These are phyloP conservation scores for Mionectes macconnelli DNA, from an alignment of 2,113 vertebrate genomes.

Conservation along the genomic window DNA sequence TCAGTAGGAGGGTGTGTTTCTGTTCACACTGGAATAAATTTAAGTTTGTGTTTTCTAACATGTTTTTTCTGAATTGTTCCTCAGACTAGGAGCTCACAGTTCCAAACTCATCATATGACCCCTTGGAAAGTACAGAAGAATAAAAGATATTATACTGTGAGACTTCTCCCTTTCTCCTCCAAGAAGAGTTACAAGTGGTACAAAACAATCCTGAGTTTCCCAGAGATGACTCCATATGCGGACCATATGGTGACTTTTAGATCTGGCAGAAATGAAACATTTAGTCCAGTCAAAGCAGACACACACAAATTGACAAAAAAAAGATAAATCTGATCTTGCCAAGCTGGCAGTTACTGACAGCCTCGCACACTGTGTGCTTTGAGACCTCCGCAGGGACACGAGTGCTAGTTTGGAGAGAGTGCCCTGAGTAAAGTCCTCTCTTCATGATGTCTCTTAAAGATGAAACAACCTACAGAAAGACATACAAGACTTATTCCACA, in stretches of 20 bases:
- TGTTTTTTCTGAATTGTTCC: conserved; percentile 16
- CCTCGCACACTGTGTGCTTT: not conserved
- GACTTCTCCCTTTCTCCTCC: not conserved
- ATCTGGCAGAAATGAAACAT: not conserved
- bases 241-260: not conserved
- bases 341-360: not conserved
- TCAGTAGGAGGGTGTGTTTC: not conserved
- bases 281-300: not conserved
- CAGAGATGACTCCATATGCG: not conserved
- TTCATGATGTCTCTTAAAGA: not conserved
- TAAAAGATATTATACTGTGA: not conserved
- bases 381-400: not conserved
- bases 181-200: not conserved
- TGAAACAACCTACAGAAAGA: not conserved
- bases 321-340: not conserved
- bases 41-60: not conserved
- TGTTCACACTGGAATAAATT: not conserved
- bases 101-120: conserved; percentile 7
- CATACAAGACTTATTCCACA: not conserved
- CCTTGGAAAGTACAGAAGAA: not conserved
- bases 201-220: not conserved
- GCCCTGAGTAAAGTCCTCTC: not conserved
- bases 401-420: not conserved
- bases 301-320: not conserved
- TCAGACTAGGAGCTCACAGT: not conserved